Conservation (phyloP, 2,113 vertebrate genomes). For the Sylvietta virens region DNA sequence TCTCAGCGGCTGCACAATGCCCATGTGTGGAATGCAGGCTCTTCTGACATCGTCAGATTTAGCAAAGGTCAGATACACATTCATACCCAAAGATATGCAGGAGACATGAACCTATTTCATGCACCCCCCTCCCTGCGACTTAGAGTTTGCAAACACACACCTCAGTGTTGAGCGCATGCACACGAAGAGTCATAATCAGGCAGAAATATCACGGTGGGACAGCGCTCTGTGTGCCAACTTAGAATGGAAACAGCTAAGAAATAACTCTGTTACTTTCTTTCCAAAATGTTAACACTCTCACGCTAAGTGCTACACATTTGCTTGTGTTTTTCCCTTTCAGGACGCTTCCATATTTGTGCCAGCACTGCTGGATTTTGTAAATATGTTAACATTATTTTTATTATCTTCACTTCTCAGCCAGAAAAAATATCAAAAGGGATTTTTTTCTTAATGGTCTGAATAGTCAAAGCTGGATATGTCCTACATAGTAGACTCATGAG, state of each 20-base stretch:
- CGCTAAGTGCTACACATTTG: background rate
- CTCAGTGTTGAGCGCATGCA: background rate
- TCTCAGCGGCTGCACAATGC: background rate
- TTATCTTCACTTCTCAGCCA: background rate
- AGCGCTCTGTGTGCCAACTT: background rate
- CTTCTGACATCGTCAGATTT: background rate
- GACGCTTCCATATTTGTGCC: background rate
- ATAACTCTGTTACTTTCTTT: background rate
- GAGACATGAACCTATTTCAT: background rate
- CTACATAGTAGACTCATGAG: background rate
- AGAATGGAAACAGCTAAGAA: background rate
- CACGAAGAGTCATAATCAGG: background rate
- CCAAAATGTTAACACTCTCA: background rate
- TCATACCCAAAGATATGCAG: background rate
- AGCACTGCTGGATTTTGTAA: background rate
- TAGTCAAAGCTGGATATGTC: background rate
- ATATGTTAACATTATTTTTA: background rate
- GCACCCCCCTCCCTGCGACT: accelerated
- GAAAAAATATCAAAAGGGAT: background rate
- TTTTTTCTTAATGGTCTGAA: background rate
- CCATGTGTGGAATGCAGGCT: background rate
- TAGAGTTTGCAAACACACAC: background rate
- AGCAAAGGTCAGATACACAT: background rate
- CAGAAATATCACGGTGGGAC: background rate
- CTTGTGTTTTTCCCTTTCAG: background rate